Evolutionary conservation across 1,140 invertebrate genomes (phyloP).

Genomic region (Caerostris extrusa): DNA sequence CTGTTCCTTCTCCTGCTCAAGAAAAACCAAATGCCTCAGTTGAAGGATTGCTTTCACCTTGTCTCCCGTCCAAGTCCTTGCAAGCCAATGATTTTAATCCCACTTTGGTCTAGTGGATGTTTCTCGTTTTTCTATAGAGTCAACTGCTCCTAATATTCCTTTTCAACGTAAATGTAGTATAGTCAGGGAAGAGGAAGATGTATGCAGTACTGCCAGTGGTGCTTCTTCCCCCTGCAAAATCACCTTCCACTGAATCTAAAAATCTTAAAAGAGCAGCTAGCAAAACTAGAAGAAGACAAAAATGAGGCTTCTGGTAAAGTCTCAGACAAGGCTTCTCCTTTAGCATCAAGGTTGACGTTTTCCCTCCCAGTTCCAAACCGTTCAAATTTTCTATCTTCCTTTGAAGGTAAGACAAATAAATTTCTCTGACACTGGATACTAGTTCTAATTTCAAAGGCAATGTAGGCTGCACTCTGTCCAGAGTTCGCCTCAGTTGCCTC

Average conservation of each 20-base stretch:
- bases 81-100: conserved; percentile 61
- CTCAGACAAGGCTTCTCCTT: background rate
- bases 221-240: conserved; percentile 73
- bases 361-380: conserved; percentile 51
- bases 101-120: conserved; percentile 38
- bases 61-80: conserved; percentile 68
- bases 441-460: conserved; percentile 47
- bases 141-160: conserved; percentile 62
- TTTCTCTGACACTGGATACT: background rate
- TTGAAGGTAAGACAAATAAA: background rate
- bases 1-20: conserved; percentile 78
- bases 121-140: conserved; percentile 49
- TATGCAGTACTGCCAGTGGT: conserved; percentile 59
- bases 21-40: conserved; percentile 73
- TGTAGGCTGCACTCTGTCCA: conserved; percentile 83
- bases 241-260: conserved; percentile 55
- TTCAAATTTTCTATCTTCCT: conserved; percentile 22
- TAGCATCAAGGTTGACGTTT: background rate
- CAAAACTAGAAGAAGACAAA: conserved; percentile 69
- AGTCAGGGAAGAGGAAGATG: conserved; percentile 87
- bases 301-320: conserved; percentile 11
- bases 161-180: conserved; percentile 92
- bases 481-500: conserved; percentile 85
- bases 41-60: conserved; percentile 75
- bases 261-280: conserved; percentile 55